Percentiles rank a stretch among this genome's conserved stretches.
Evolutionary conservation across 2,113 vertebrate genomes (phyloP).

Genomic region (Turnix velox): DNA sequence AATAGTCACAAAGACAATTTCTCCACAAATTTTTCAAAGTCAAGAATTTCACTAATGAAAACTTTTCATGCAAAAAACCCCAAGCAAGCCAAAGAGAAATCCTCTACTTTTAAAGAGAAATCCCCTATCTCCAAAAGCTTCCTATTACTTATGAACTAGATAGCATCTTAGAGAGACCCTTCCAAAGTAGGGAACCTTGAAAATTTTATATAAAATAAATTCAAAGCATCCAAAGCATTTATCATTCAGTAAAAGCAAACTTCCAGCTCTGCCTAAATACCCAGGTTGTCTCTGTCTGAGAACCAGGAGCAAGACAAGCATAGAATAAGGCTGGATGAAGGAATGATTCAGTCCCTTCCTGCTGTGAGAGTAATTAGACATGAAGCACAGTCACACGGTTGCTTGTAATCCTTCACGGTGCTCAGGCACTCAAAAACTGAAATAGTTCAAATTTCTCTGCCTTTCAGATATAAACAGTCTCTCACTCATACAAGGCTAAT

Average conservation of each 20-base stretch:
- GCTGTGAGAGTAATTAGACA: constrained; percentile 14
- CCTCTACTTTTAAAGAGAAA: background rate
- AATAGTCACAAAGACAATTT: background rate
- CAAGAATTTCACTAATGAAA: background rate
- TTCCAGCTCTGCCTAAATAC: background rate
- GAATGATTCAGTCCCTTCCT: background rate
- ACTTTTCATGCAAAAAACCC: background rate
- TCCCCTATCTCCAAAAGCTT: background rate
- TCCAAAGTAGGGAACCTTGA: background rate
- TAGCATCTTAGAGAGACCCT: background rate
- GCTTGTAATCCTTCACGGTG: background rate
- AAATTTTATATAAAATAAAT: background rate
- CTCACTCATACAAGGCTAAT: constrained; percentile 12
- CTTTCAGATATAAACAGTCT: constrained; percentile 46
- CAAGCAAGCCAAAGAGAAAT: background rate
- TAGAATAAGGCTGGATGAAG: background rate
- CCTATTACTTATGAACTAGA: background rate
- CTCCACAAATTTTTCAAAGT: background rate
- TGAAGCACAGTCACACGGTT: constrained; percentile 17
- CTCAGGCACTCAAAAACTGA: constrained; percentile 16
- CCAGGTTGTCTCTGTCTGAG: background rate
- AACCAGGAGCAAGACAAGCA: background rate
- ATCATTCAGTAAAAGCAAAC: background rate
- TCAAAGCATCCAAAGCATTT: constrained; percentile 6
- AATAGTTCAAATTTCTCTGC: background rate